phyloP scores from a whole-genome alignment of 1,140 invertebrate genomes.

The Anastrepha ludens region DNA sequence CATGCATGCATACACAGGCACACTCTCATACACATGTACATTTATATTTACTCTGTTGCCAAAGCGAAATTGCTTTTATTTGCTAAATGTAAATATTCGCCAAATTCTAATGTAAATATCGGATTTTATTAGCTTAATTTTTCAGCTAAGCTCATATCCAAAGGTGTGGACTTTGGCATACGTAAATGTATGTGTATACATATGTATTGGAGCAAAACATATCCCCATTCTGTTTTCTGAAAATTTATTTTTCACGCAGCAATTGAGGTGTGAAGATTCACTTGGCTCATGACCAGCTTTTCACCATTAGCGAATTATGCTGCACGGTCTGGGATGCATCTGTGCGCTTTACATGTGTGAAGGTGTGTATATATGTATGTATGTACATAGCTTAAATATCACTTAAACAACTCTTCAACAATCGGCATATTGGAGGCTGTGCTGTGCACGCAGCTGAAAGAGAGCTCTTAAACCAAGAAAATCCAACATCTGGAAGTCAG shows the following conservation, averaged over 20 bases:
- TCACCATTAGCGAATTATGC: not conserved
- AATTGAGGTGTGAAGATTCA: not conserved
- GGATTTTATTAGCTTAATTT: conserved; percentile 23
- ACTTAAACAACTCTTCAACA: too few relatives aligned
- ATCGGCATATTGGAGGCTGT: too few relatives aligned
- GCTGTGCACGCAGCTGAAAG: too few relatives aligned
- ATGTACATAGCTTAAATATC: too few relatives aligned
- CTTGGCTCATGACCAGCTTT: not conserved
- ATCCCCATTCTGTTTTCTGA: not conserved
- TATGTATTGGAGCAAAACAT: not conserved
- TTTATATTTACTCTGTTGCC: not conserved
- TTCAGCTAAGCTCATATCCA: not conserved
- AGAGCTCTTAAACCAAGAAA: too few relatives aligned
- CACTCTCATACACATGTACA: not conserved
- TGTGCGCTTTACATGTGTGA: too few relatives aligned
- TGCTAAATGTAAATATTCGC: not conserved
- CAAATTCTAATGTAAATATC: conserved; percentile 1
- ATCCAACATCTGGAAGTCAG: too few relatives aligned
- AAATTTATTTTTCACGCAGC: conserved; percentile 1
- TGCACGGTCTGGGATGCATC: too few relatives aligned
- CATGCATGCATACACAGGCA: too few relatives aligned
- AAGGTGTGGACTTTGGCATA: not conserved
- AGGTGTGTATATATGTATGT: too few relatives aligned
- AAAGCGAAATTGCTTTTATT: not conserved
- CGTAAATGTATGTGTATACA: not conserved